Conservation (phyloP, 2,113 vertebrate species). For the Rostratula benghalensis region DNA sequence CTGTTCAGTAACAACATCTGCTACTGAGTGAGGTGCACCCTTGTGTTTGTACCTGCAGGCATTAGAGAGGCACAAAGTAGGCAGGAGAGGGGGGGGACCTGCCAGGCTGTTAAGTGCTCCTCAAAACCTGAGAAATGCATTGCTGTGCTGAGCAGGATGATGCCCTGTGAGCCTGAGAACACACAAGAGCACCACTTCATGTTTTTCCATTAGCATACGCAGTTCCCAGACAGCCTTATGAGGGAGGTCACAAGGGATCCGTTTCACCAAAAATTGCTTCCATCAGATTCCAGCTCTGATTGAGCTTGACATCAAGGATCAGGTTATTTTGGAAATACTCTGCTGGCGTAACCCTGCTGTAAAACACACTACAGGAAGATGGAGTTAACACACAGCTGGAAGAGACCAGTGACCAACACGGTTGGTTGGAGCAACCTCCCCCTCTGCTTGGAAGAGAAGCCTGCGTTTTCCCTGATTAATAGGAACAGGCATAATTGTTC, state of each 20-base stretch:
- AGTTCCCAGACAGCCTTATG: background rate
- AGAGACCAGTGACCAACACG: fast-evolving
- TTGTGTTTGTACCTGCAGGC: background rate
- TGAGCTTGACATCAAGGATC: background rate
- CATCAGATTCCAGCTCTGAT: background rate
- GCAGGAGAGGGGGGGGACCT: background rate
- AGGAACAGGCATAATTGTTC: background rate
- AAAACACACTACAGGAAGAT: background rate
- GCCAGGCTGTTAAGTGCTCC: background rate
- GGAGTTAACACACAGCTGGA: background rate
- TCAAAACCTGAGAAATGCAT: background rate
- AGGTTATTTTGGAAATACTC: background rate
- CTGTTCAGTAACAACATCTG: background rate
- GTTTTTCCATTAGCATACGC: background rate
- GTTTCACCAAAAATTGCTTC: background rate
- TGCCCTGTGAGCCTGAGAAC: background rate
- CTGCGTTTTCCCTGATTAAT: background rate
- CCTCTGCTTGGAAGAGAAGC: background rate
- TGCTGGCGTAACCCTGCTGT: background rate
- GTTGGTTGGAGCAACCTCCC: background rate
- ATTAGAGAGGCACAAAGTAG: background rate
- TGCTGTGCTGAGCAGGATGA: background rate
- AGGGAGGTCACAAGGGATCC: background rate
- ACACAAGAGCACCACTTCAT: background rate
- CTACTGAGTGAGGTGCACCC: background rate